Evolutionary conservation across 2,797 vertebrate species (phyloP), one percentile per base, ranked within the genome.

Genomic region (Xyrichtys novacula): DNA sequence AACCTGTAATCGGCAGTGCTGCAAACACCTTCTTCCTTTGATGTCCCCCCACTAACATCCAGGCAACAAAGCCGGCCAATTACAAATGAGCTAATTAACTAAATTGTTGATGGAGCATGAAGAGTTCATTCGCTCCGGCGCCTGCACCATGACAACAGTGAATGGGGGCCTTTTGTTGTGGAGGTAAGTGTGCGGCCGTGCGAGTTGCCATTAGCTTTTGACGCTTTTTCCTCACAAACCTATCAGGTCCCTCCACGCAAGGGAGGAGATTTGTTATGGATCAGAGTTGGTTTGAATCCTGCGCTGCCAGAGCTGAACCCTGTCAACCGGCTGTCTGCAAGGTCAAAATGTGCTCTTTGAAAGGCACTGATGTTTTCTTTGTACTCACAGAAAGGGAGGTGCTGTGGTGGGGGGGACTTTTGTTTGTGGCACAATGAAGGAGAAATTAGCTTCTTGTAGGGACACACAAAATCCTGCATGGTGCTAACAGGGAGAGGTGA

Each of bases 81-180:
- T 99, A 98, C 96, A 98, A 98, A 98, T 97, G 95, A 98, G 96
- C 96, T 99, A 99, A 99, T 99, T 98, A 99, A 98, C 96, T 97
- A 97, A 99, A 98, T 98, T 98, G 98, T 97, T 98, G 97, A 98
- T 97, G 97, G 97, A 97, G 96, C 97, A 98, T 97, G 96, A 97
- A 97, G 95, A 97, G 96, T 97, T 97, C 96, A 97, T 96, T 97
- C 95, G 96, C 96, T 96, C 95, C 93, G 95, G 95, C 95, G 96
- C 94, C 95, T 94, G 96, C 95, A 94, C 97, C 97, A 97, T 98
- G 97, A 98, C 98, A 98, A 99, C 97, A 93, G 92, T 93, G 94
- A 96, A 96, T 94, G 80, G 85, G 77, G 79, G 84, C 85, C 87
- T 91, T 48, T 91, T 90, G 89, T 96, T 94, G 94, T 94, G 94